A percentile compares a stretch with the other conserved stretches of the same genome.
phyloP scores from a whole-genome alignment of 2,888 invertebrate genomes.

The Seira musarum region DNA sequence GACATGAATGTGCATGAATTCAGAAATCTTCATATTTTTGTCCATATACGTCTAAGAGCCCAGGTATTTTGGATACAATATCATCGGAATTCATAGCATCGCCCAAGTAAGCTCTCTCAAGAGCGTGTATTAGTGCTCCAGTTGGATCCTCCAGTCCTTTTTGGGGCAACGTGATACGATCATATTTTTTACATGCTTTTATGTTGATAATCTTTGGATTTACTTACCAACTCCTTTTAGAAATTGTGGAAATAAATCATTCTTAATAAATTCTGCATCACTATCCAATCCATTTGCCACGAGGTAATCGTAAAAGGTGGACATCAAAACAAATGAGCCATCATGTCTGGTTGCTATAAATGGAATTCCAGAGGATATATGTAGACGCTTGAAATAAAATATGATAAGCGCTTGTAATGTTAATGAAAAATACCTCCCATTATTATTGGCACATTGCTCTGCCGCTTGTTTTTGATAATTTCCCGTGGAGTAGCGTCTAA shows the following conservation, averaged over 20 bases:
- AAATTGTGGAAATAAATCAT: conserved; percentile 46
- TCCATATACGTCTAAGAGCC: conserved; percentile 57
- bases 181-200: background rate
- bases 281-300: conserved; percentile 42
- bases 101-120: conserved; percentile 54
- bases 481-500: conserved; percentile 41
- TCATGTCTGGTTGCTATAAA: conserved; percentile 51
- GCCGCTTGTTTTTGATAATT: conserved; percentile 40
- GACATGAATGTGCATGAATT: background rate
- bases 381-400: too few relatives aligned
- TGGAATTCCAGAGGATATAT: too few relatives aligned
- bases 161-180: background rate
- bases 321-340: conserved; percentile 47
- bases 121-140: conserved; percentile 50
- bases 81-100: conserved; percentile 51
- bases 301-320: conserved; percentile 49
- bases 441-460: conserved; percentile 54
- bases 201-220: background rate
- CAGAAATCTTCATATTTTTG: conserved; percentile 1
- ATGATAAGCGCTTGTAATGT: too few relatives aligned
- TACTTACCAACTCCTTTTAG: conserved; percentile 51
- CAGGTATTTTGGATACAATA: conserved; percentile 53
- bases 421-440: conserved; percentile 56
- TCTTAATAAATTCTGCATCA: conserved; percentile 53
- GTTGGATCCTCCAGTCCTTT: conserved; percentile 46